A percentile compares a stretch with the other conserved stretches of the same genome.
phyloP scores from a whole-genome alignment of 2,113 vertebrate species.

The Oxyura jamaicensis region DNA sequence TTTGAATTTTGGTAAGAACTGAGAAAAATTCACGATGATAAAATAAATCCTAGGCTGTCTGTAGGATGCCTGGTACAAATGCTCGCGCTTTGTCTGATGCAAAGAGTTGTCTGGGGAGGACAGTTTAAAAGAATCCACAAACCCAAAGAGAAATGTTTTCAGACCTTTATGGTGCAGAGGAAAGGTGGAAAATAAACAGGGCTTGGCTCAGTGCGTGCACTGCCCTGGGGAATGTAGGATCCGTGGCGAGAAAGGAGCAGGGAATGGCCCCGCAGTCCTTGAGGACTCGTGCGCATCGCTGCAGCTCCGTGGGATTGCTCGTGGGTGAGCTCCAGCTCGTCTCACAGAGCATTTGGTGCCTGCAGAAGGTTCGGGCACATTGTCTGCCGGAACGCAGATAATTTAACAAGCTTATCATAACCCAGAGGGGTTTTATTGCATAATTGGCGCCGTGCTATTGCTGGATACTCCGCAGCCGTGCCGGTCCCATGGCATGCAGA shows the following conservation, averaged over 20 bases:
- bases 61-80: neutral
- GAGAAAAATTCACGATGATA: neutral
- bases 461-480: neutral
- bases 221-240: neutral
- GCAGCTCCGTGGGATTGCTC: neutral
- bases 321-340: neutral
- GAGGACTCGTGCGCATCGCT: neutral
- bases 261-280: neutral
- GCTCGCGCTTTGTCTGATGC: neutral
- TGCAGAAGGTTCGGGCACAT: neutral
- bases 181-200: fast-evolving
- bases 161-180: neutral
- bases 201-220: neutral
- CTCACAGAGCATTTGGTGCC: neutral
- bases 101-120: neutral
- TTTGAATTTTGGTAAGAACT: neutral
- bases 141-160: neutral
- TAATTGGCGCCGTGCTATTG: fast-evolving
- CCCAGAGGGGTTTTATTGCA: neutral
- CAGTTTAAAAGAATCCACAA: neutral
- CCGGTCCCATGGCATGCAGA: neutral
- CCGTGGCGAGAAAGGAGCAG: neutral
- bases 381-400: neutral
- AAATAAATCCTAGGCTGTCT: neutral
- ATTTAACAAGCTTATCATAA: neutral